A percentile compares a stretch with the other conserved stretches of the same genome.
phyloP scores from a whole-genome alignment of 2,113 vertebrate species.

The Gambusia affinis region DNA sequence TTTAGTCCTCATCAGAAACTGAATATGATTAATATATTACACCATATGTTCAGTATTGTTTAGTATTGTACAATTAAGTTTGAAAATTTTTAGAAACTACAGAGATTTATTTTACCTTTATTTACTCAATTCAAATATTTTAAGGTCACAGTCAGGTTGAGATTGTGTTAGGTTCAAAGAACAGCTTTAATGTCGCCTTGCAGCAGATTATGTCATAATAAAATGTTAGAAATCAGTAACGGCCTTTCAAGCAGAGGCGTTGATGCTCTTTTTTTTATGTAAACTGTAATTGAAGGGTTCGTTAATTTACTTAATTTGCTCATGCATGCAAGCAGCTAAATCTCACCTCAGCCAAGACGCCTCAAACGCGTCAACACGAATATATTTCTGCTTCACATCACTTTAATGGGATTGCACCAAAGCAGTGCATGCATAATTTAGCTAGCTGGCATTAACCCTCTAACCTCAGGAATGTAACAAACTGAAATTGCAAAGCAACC shows the following conservation, averaged over 20 bases:
- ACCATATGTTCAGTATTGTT: too few relatives aligned
- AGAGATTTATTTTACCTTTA: too few relatives aligned
- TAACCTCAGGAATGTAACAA: conserved; percentile 64
- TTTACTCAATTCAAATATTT: too few relatives aligned
- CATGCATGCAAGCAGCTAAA: background rate
- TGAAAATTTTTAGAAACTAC: too few relatives aligned
- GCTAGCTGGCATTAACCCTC: conserved; percentile 57
- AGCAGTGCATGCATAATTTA: conserved; percentile 33
- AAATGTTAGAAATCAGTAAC: background rate
- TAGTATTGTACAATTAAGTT: too few relatives aligned
- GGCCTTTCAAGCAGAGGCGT: background rate
- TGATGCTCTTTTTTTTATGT: background rate
- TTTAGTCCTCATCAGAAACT: too few relatives aligned
- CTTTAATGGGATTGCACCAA: conserved; percentile 45
- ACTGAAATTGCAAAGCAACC: conserved; percentile 6
- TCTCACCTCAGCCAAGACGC: conserved; percentile 6
- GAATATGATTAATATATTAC: too few relatives aligned
- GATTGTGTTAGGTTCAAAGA: too few relatives aligned
- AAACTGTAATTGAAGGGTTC: conserved; percentile 8
- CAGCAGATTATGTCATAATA: background rate
- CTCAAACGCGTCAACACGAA: conserved; percentile 36
- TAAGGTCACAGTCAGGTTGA: too few relatives aligned
- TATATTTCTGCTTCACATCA: conserved; percentile 17
- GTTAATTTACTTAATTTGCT: conserved; percentile 24
- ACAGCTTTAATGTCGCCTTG: background rate